A percentile compares a stretch with the other conserved stretches of the same genome.
Evolutionary conservation across 2,113 vertebrate genomes (phyloP).

Genomic region (Morone saxatilis): DNA sequence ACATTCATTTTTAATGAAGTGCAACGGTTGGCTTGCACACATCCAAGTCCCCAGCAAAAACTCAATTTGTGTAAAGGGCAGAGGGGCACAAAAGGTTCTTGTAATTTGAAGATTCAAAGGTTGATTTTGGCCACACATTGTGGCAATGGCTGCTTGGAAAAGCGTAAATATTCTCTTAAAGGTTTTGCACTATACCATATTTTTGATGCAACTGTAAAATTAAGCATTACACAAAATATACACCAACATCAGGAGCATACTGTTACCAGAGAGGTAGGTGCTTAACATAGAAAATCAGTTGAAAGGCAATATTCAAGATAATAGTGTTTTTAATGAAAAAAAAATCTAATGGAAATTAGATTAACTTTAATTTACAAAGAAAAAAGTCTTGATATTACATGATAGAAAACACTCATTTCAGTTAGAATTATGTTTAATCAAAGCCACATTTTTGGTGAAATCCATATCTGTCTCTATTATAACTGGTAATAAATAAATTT

Average conservation of each 20-base stretch:
- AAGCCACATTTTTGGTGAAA: conserved; percentile 50
- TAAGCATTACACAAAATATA: background rate
- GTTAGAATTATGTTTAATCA: conserved; percentile 41
- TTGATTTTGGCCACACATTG: conserved; percentile 36
- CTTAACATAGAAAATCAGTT: background rate
- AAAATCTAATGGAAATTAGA: conserved; percentile 37
- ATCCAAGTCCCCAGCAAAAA: conserved; percentile 33
- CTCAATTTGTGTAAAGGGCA: conserved; percentile 59
- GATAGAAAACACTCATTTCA: conserved; percentile 52
- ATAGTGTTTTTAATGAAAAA: conserved; percentile 60
- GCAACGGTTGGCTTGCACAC: conserved; percentile 34
- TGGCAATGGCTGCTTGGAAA: background rate
- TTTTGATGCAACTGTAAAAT: conserved; percentile 1
- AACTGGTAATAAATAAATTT: conserved; percentile 18
- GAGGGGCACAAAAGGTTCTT: conserved; percentile 41
- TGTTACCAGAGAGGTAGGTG: background rate
- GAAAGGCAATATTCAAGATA: conserved; percentile 33
- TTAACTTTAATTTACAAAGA: conserved; percentile 52
- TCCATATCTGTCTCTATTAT: conserved; percentile 17
- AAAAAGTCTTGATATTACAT: conserved; percentile 37
- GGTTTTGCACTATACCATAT: background rate
- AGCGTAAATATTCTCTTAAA: background rate
- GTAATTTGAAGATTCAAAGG: conserved; percentile 47
- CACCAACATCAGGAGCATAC: background rate
- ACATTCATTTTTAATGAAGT: conserved; percentile 61